Evolutionary conservation across 2,113 vertebrate genomes (phyloP), one percentile per base, ranked within the genome.

Genomic region (Chamaetylas fuelleborni): DNA sequence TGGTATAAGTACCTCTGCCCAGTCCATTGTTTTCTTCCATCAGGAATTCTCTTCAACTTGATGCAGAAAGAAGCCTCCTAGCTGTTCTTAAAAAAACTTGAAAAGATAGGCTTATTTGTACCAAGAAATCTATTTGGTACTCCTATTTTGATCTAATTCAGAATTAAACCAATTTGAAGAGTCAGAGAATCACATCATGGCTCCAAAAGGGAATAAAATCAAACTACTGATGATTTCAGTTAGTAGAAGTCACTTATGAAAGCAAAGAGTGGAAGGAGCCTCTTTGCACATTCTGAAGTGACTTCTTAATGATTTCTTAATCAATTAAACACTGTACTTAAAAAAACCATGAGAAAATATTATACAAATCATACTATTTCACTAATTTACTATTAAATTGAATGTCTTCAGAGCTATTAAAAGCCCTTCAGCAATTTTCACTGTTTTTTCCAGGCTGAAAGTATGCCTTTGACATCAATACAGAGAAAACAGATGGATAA

Each of bases 381-480:
- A 91, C 72, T 88, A 82, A 90, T 70, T 47, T 86, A 89, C 90
- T 80, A 54, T 72, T 80, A 87, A 95, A 77, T 33, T 38, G 29
- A 71, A 65, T 45, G 31, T 51, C 90, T 88, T 86, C 58, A 73
- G 60, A 92, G 74, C 69, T 86, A 86, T 95, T 94, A 67, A 88
- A 97, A 95, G 62, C 60, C 53, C 51, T 92, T 85, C 79, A 76
- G 77, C 69, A 72, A 86, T 82, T 92, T 88, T 87, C 42, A 80
- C 33, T 79, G 40, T 64, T 94, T 94, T 85, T 72, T 40, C 62
- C 14, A 17, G 14, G 20, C 47, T 81, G 36, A 65, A 94, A 90
- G 40, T 77, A 78, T 61, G 61, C 14, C 47, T 92, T 65, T 92
- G 95, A 95, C 90, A 96, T 92, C 88, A 76, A 71, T 34, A 50